Percentiles rank a stretch among this genome's conserved stretches.
Evolutionary conservation across 2,888 invertebrate species (phyloP).

Genomic region (Crocallis elinguaria): DNA sequence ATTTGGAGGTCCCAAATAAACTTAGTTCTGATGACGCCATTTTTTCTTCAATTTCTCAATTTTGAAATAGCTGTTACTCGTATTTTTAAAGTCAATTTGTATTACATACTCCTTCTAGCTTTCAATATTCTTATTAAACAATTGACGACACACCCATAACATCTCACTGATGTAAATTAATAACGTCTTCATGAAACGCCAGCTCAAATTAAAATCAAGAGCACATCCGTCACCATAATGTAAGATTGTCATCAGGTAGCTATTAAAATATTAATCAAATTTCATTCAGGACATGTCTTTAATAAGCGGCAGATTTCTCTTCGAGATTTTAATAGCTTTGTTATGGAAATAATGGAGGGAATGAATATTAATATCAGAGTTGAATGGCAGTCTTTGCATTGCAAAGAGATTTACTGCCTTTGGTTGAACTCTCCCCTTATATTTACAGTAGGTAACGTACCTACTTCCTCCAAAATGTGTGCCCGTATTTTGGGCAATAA

Average conservation of each 20-base stretch:
- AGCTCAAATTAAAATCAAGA: conserved; percentile 1
- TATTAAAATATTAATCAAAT: conserved; percentile 55
- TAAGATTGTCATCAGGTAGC: conserved; percentile 22
- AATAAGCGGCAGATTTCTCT: conserved; percentile 47
- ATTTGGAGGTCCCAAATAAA: too few species aligned
- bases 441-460: conserved; percentile 11
- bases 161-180: not conserved
- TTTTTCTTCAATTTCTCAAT: too few species aligned
- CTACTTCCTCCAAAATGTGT: not conserved
- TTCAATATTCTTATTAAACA: too few species aligned
- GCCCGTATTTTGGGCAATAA: not conserved
- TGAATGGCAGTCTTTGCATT: conserved; percentile 71
- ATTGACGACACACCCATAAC: too few species aligned
- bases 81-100: too few species aligned
- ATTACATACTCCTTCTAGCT: too few species aligned
- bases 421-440: conserved; percentile 9
- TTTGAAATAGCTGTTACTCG: too few species aligned
- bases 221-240: conserved; percentile 1
- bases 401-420: conserved; percentile 62
- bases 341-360: conserved; percentile 67
- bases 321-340: conserved; percentile 68
- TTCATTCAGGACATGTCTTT: conserved; percentile 59
- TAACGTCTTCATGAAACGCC: conserved; percentile 11
- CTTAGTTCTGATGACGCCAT: too few species aligned
- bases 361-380: conserved; percentile 74